phyloP scores from a whole-genome alignment of 1,140 invertebrate genomes.

The Drosophila setifemur region DNA sequence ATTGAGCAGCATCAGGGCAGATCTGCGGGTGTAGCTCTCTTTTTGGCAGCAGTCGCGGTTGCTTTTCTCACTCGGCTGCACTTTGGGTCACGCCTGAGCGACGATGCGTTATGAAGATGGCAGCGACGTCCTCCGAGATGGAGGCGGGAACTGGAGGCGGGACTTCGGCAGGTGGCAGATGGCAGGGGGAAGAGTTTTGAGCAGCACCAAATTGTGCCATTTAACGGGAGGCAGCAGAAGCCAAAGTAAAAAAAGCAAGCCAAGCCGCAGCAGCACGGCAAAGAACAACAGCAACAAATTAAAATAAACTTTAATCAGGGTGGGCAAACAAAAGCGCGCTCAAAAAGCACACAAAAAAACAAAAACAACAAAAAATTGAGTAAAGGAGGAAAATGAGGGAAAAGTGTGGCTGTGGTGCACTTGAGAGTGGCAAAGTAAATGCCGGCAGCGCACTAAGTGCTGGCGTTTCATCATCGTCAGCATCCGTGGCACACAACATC shows the following conservation, averaged over 20 bases:
- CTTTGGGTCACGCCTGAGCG: conserved; percentile 64
- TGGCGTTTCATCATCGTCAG: conserved; percentile 69
- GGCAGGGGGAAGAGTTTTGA: conserved; percentile 38
- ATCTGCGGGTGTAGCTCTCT: conserved; percentile 23
- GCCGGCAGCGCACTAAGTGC: conserved; percentile 66
- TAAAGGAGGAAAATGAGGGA: too few relatives aligned
- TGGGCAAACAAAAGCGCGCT: conserved; percentile 48
- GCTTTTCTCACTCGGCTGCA: conserved; percentile 69
- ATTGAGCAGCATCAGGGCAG: conserved; percentile 3
- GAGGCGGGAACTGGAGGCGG: neutral
- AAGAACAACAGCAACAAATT: conserved; percentile 70
- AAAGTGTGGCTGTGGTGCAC: conserved; percentile 25
- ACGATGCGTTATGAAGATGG: conserved; percentile 71
- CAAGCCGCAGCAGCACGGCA: conserved; percentile 10
- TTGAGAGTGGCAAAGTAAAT: conserved; percentile 68
- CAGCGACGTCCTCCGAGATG: neutral
- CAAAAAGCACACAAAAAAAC: neutral
- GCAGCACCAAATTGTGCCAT: conserved; percentile 70
- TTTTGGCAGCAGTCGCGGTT: conserved; percentile 59
- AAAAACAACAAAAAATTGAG: neutral
- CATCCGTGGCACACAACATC: neutral
- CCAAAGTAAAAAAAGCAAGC: conserved; percentile 17
- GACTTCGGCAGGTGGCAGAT: neutral
- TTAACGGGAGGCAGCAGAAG: conserved; percentile 37
- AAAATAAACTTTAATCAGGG: conserved; percentile 76